Conservation (phyloP, 2,797 vertebrate genomes). For the Cyprinella venusta region DNA sequence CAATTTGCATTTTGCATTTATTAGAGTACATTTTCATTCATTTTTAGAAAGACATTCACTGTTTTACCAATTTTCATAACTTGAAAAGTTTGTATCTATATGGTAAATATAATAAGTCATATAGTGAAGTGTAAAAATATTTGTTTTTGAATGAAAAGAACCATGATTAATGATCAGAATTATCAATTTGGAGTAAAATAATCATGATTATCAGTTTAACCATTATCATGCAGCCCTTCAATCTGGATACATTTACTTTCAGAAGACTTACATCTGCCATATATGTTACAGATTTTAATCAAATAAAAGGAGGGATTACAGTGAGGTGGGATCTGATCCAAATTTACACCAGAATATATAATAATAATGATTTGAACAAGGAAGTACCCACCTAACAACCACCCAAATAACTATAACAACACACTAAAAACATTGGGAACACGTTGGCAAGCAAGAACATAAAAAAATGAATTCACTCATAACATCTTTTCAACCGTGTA, state of each 20-base stretch:
- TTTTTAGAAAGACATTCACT: too few species aligned
- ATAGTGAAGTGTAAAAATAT: too few species aligned
- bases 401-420: background rate
- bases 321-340: too few species aligned
- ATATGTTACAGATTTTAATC: background rate
- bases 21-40: too few species aligned
- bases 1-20: too few species aligned
- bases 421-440: background rate
- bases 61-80: too few species aligned
- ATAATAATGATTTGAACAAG: background rate
- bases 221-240: background rate
- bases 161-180: too few species aligned
- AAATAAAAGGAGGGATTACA: background rate
- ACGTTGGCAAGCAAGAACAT: background rate
- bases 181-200: background rate
- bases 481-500: background rate
- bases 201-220: background rate
- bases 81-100: too few species aligned
- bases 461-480: background rate
- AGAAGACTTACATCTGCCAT: background rate
- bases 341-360: background rate
- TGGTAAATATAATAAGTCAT: too few species aligned
- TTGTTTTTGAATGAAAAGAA: too few species aligned
- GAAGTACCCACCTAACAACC: constrained; percentile 6
- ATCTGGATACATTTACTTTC: background rate